Evolutionary conservation across 2,113 vertebrate species (phyloP).

Genomic region (Callipepla californica): DNA sequence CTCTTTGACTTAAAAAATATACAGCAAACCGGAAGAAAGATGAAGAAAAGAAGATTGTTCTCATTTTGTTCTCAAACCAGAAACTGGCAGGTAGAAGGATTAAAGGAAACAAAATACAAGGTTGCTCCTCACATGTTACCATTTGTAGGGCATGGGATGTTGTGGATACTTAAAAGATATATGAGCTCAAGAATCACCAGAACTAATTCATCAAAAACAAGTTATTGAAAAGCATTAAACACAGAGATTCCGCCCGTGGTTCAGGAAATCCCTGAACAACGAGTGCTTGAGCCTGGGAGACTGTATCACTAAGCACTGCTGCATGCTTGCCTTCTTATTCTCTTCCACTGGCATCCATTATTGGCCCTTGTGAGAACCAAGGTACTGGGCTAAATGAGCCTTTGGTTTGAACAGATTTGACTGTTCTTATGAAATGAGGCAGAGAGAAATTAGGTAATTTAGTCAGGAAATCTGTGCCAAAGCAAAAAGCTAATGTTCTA

Average conservation of each 20-base stretch:
- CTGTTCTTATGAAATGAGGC: slow-evolving; percentile 75
- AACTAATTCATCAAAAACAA: slow-evolving; percentile 59
- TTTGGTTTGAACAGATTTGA: slow-evolving; percentile 64
- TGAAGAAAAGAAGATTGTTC: neutral
- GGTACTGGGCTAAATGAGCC: slow-evolving; percentile 58
- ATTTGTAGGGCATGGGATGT: slow-evolving; percentile 8
- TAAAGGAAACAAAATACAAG: slow-evolving; percentile 16
- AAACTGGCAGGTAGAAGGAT: neutral
- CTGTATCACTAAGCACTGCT: slow-evolving; percentile 23
- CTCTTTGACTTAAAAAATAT: neutral
- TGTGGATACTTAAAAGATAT: slow-evolving; percentile 24
- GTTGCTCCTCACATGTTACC: neutral
- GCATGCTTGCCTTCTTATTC: slow-evolving; percentile 13
- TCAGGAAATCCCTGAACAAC: slow-evolving; percentile 67
- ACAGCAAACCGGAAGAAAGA: neutral
- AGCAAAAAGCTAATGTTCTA: slow-evolving; percentile 65
- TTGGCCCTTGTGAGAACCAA: slow-evolving; percentile 58
- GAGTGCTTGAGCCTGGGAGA: slow-evolving; percentile 58
- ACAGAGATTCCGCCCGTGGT: slow-evolving; percentile 38
- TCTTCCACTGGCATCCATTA: slow-evolving; percentile 38
- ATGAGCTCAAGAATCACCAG: slow-evolving; percentile 34
- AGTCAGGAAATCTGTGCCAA: slow-evolving; percentile 67
- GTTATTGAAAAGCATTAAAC: slow-evolving; percentile 29
- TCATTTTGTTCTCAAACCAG: neutral
- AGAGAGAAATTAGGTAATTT: slow-evolving; percentile 68